Evolutionary conservation across 2,888 invertebrate species (phyloP).

Genomic region (Epicampocera succincta): DNA sequence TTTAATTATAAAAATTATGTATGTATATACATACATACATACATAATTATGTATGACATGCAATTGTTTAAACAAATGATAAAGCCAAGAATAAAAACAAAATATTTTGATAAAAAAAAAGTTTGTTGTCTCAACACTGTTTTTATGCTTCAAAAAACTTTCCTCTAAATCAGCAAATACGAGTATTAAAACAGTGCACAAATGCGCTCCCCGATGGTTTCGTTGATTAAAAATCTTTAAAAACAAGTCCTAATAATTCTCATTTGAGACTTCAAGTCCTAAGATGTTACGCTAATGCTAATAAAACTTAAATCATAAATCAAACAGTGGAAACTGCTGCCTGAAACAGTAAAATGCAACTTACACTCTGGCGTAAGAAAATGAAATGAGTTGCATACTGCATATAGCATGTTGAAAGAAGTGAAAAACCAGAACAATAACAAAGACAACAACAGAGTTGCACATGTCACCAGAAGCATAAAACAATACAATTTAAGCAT

Average conservation of each 20-base stretch:
- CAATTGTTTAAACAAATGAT: too few species aligned
- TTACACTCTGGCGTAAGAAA: slow-evolving; percentile 55
- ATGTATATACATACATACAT: too few species aligned
- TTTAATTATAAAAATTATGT: too few species aligned
- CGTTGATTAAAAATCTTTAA: slow-evolving; percentile 42
- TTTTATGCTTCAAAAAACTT: slow-evolving; percentile 27
- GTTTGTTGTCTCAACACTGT: slow-evolving; percentile 26
- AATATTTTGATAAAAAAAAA: not conserved
- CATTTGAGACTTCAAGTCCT: slow-evolving; percentile 38
- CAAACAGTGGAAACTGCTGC: slow-evolving; percentile 60
- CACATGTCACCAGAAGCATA: slow-evolving; percentile 62
- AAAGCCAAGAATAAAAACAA: not conserved
- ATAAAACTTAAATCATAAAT: slow-evolving; percentile 51
- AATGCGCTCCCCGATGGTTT: slow-evolving; percentile 16
- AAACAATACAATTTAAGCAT: slow-evolving; percentile 62
- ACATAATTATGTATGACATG: too few species aligned
- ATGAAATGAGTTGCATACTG: slow-evolving; percentile 55
- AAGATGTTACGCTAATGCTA: slow-evolving; percentile 23
- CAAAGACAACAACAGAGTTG: slow-evolving; percentile 46
- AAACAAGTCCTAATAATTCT: slow-evolving; percentile 36
- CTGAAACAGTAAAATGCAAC: slow-evolving; percentile 40
- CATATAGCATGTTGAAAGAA: slow-evolving; percentile 51
- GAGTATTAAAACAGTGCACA: slow-evolving; percentile 1
- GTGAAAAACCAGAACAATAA: slow-evolving; percentile 31
- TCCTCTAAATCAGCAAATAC: slow-evolving; percentile 13